These are phyloP conservation scores for Acanthosepion lycidas DNA, from an alignment of 2,888 invertebrate species.

Conservation along the genomic window DNA sequence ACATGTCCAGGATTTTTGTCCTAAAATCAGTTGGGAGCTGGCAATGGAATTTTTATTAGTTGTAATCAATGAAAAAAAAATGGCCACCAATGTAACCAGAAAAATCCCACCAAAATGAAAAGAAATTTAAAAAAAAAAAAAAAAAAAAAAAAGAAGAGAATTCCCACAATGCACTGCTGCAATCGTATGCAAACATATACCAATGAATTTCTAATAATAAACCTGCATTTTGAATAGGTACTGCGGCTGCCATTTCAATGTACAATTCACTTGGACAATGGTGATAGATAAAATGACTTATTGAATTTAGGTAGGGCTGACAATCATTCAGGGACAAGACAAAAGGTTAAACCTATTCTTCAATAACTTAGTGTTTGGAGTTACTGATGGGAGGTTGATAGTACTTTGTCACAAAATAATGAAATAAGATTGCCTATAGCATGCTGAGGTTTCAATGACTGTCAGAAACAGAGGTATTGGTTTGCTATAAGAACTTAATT, in stretches of 20 bases:
- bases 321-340: background rate
- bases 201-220: constrained; percentile 12
- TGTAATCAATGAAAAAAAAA: background rate
- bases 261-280: background rate
- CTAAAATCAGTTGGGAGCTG: background rate
- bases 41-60: background rate
- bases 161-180: constrained; percentile 8
- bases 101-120: background rate
- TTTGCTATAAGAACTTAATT: background rate
- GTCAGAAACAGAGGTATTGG: background rate
- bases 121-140: background rate
- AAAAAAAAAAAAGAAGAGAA: background rate
- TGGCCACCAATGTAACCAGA: background rate
- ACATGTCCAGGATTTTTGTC: background rate
- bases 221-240: background rate
- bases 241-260: background rate
- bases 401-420: background rate
- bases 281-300: background rate
- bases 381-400: background rate
- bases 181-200: constrained; percentile 16
- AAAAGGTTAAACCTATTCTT: background rate
- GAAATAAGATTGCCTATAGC: background rate
- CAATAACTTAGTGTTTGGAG: background rate
- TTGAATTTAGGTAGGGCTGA: background rate
- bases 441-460: background rate